phyloP scores from a whole-genome alignment of 2,113 vertebrate genomes.

The Hoplias malabaricus region DNA sequence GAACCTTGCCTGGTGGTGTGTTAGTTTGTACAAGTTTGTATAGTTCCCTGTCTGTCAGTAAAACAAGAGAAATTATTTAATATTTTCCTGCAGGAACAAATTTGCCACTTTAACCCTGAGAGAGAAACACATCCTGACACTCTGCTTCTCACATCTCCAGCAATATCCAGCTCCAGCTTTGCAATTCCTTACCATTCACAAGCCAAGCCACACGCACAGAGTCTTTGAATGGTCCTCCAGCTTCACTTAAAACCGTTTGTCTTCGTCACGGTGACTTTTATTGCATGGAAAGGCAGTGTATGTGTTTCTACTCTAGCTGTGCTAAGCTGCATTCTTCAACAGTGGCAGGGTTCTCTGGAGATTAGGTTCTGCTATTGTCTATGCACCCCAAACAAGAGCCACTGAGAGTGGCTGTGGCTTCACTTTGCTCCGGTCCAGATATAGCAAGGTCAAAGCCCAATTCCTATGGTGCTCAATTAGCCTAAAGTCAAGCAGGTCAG shows the following conservation, averaged over 20 bases:
- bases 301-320: background rate
- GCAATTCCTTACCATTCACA: background rate
- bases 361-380: slow-evolving; percentile 26
- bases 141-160: background rate
- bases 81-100: background rate
- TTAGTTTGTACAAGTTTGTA: background rate
- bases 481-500: slow-evolving; percentile 33
- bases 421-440: slow-evolving; percentile 44
- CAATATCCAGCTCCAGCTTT: slow-evolving; percentile 4
- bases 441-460: slow-evolving; percentile 55
- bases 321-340: background rate
- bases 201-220: background rate
- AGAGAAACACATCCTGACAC: slow-evolving; percentile 3
- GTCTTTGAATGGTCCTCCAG: background rate
- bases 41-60: background rate
- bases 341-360: slow-evolving; percentile 31
- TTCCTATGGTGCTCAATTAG: slow-evolving; percentile 42
- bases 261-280: slow-evolving; percentile 2
- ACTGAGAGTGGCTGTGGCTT: slow-evolving; percentile 37
- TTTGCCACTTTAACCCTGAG: slow-evolving; percentile 1
- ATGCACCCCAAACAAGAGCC: slow-evolving; percentile 38
- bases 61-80: background rate
- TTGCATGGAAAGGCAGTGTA: background rate
- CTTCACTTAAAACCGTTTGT: background rate
- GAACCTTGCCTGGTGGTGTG: background rate